A percentile compares a stretch with the other conserved stretches of the same genome.
phyloP scores from a whole-genome alignment of 1,140 invertebrate species.

The Mactra quadrangularis region DNA sequence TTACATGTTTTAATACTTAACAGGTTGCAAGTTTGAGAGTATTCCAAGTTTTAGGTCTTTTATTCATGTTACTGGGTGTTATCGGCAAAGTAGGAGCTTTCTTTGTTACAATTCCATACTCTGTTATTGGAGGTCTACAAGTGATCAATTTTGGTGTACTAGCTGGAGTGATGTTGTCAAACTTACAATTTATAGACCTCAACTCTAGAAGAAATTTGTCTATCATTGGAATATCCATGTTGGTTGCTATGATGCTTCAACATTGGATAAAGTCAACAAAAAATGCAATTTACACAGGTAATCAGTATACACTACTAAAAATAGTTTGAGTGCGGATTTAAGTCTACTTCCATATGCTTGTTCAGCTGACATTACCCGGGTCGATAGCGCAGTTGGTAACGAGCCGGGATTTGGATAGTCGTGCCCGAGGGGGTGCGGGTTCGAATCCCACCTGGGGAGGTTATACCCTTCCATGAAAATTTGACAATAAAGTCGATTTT shows the following conservation, averaged over 20 bases:
- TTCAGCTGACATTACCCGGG: no score
- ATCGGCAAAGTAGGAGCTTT: slow-evolving; percentile 88
- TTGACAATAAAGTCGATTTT: no score
- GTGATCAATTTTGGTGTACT: slow-evolving; percentile 91
- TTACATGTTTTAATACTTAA: background rate
- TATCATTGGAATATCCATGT: slow-evolving; percentile 81
- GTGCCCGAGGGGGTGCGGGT: no score
- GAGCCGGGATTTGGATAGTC: no score
- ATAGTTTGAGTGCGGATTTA: no score
- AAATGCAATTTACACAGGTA: slow-evolving; percentile 40
- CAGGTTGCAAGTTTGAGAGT: slow-evolving; percentile 93
- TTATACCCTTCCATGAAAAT: no score
- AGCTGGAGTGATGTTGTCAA: slow-evolving; percentile 86
- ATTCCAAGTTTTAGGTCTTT: slow-evolving; percentile 90
- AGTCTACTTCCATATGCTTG: no score
- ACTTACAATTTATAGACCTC: slow-evolving; percentile 85
- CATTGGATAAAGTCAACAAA: slow-evolving; percentile 27
- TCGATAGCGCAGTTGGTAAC: no score
- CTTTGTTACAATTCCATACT: slow-evolving; percentile 94
- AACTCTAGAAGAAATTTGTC: slow-evolving; percentile 77
- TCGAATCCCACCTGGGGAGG: no score
- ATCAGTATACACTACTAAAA: no score
- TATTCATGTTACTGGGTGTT: slow-evolving; percentile 93
- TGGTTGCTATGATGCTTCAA: slow-evolving; percentile 80
- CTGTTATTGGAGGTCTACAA: slow-evolving; percentile 94